A percentile compares a stretch with the other conserved stretches of the same genome.
Evolutionary conservation across 2,113 vertebrate genomes (phyloP).

Genomic region (Aldabrachelys gigantea): DNA sequence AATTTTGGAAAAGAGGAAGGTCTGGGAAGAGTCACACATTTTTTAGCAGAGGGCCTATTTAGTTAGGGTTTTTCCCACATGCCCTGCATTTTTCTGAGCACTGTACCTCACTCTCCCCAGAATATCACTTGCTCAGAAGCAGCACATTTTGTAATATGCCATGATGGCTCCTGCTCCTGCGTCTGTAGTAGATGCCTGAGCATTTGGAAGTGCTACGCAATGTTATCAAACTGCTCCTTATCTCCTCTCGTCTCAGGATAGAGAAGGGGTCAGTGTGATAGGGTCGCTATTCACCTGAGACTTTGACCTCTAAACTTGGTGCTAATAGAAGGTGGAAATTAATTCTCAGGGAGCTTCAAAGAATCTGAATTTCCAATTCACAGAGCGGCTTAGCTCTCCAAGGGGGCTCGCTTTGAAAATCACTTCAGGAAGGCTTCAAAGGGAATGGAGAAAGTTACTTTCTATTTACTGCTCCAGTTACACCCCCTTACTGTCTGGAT

Average conservation of each 20-base stretch:
- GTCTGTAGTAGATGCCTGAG: background rate
- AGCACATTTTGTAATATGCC: fast-evolving
- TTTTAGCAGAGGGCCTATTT: background rate
- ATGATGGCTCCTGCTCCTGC: fast-evolving
- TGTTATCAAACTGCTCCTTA: slow-evolving; percentile 20
- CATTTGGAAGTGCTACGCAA: slow-evolving; percentile 36
- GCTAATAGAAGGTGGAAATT: background rate
- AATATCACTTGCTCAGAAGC: background rate
- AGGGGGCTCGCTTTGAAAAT: background rate
- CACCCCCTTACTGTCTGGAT: background rate
- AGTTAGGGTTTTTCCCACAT: background rate
- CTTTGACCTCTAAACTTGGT: slow-evolving; percentile 47
- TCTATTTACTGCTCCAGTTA: background rate
- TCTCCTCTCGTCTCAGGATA: slow-evolving; percentile 30
- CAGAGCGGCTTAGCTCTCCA: background rate
- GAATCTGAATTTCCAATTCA: background rate
- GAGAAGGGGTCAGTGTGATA: background rate
- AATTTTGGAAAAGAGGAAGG: background rate
- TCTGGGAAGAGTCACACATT: fast-evolving
- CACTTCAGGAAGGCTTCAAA: background rate
- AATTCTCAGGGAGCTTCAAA: background rate
- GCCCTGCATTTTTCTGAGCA: background rate
- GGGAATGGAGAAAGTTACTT: slow-evolving; percentile 15
- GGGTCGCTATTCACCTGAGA: slow-evolving; percentile 58
- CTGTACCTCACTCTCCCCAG: background rate